phyloP scores from a whole-genome alignment of 2,888 invertebrate species.

The Julus scandinavius region DNA sequence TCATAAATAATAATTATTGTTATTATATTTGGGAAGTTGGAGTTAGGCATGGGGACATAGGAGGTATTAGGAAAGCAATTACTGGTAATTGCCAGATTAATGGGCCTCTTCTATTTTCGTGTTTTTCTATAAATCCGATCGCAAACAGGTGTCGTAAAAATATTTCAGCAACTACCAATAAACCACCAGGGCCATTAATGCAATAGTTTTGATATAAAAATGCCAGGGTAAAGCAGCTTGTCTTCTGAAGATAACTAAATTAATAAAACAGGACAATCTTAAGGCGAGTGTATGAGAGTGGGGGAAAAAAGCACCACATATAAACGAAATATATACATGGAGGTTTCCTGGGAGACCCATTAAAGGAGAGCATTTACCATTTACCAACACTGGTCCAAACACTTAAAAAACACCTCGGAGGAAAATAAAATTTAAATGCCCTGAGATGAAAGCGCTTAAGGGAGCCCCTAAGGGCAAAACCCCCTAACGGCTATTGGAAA shows the following conservation, averaged over 20 bases:
- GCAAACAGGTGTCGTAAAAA: constrained; percentile 30
- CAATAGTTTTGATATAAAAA: neutral
- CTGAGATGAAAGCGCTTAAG: neutral
- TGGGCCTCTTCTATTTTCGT: neutral
- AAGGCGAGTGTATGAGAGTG: neutral
- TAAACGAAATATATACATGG: neutral
- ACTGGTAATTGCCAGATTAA: neutral
- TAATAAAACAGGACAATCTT: neutral
- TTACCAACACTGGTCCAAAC: neutral
- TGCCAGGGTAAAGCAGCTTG: neutral
- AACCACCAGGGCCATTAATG: neutral
- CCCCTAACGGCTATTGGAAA: neutral
- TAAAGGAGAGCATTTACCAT: neutral
- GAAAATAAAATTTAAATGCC: neutral
- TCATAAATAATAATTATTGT: neutral
- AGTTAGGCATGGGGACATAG: neutral
- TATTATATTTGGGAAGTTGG: neutral
- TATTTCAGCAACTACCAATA: neutral
- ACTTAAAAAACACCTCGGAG: neutral
- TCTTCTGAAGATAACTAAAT: constrained; percentile 8
- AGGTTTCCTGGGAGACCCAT: neutral
- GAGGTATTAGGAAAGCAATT: neutral
- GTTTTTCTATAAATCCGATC: constrained; percentile 21
- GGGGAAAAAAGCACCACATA: too few relatives aligned
- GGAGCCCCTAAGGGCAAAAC: neutral